phyloP scores from a whole-genome alignment of 2,888 invertebrate species.

The Mythimna loreyi region DNA sequence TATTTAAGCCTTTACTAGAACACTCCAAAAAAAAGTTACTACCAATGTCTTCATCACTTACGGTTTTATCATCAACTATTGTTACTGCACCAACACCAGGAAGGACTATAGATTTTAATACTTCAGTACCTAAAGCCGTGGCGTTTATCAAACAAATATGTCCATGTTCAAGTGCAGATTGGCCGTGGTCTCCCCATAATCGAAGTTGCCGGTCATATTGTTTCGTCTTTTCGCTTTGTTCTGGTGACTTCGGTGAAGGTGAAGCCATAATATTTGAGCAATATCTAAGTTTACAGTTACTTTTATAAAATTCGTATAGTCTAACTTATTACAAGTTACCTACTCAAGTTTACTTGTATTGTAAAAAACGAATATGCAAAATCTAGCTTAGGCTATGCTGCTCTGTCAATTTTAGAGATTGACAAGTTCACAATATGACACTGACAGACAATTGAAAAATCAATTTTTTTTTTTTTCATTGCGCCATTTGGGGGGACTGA shows the following conservation, averaged over 20 bases:
- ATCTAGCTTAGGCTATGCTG: background rate
- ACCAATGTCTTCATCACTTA: conserved; percentile 97
- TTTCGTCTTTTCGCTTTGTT: conserved; percentile 93
- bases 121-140: conserved; percentile 98
- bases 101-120: conserved; percentile 97
- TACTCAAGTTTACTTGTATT: background rate
- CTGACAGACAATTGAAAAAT: no score
- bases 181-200: conserved; percentile 99
- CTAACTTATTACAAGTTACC: conserved; percentile 2
- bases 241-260: conserved; percentile 93
- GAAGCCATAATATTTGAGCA: conserved; percentile 89
- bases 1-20: conserved; percentile 95
- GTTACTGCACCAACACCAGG: conserved; percentile 98
- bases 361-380: conserved; percentile 6
- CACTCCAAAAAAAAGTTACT: conserved; percentile 98
- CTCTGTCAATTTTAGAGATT: background rate
- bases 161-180: conserved; percentile 96
- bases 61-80: conserved; percentile 96
- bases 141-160: conserved; percentile 98
- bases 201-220: conserved; percentile 96
- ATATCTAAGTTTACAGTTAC: background rate
- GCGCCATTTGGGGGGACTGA: no score
- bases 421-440: conserved; percentile 13
- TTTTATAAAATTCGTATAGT: background rate
- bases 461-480: no score